phyloP scores from a whole-genome alignment of 1,140 invertebrate genomes.

The Papilio dardanus region DNA sequence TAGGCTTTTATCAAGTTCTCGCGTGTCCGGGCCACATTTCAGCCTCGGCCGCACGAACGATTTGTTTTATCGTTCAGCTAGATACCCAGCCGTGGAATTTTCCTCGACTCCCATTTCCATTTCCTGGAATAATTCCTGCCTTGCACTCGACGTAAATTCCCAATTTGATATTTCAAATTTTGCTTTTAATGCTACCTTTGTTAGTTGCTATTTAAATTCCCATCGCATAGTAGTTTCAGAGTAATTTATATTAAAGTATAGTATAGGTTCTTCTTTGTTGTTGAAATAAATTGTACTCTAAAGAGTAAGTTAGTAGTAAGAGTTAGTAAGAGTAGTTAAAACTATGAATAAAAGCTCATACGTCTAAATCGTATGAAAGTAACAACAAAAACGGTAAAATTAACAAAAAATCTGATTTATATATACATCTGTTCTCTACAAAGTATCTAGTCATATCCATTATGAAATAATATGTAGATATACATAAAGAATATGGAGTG shows the following conservation, averaged over 20 bases:
- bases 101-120: constrained; percentile 41
- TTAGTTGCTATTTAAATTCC: neutral
- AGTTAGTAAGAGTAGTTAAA: no score
- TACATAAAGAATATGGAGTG: no score
- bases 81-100: constrained; percentile 51
- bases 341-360: no score
- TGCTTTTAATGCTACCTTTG: neutral
- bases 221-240: neutral
- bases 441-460: no score
- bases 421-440: no score
- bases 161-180: constrained; percentile 8
- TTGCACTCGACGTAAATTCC: constrained; percentile 25
- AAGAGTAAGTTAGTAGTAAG: no score
- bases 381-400: no score
- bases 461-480: no score
- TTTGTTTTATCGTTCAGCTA: constrained; percentile 56
- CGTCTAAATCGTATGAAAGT: no score
- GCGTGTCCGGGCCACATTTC: constrained; percentile 46
- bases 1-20: constrained; percentile 39
- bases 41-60: constrained; percentile 41
- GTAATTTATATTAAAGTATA: neutral
- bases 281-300: no score
- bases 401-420: no score
- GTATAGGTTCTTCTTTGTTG: neutral
- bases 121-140: constrained; percentile 39